Base-by-base conservation (phyloP, 1,140 invertebrate genomes). In the Cyclina sinensis region DNA sequence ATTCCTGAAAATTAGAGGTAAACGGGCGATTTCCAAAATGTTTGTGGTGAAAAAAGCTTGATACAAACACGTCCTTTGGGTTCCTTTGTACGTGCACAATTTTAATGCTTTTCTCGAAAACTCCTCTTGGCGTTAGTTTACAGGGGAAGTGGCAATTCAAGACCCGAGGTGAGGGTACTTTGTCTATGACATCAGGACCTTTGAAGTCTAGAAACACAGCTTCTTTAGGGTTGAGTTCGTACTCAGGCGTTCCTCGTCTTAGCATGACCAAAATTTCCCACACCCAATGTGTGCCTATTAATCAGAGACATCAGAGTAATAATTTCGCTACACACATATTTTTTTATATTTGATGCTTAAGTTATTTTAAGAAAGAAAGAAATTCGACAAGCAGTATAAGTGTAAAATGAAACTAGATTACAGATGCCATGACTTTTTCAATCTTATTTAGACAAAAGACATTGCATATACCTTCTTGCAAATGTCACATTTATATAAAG, bases 211-310 rank as follows among this genome's bases (percentile, higher is more conserved):
- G 62, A 65, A 90, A 90, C 16, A 54, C 39, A 9, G 39, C n/a
- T 46, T 86, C 90, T 37, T 91, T 92, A 1, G 74, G 59, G 16
- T 62, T 68, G n/a, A 21, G 37, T 30, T 89, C 82, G 14, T 88
- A 68, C 11, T 90, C 85, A 11, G 85, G 51, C 0, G 39, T 81
- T 18, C 89, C 89, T 39, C 57, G 46, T 24, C 51, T 68, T 11
- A 92, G 87, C 84, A 91, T 89, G 12, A 73, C 39, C 9, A 89
- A 57, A 24, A 91, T 89, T 62, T 92, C 91, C 87, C 83, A 92
- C 32, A 88, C 78, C 91, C 90, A 91, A 65, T 92, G 91, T n/a
- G 90, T 90, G 4, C 91, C 91, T 92, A 37, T 12, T 37, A 39
- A 43, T 14, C n/a, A 81, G n/a, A n/a, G n/a, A n/a, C 24, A 54